These are phyloP conservation scores for Piliocolobus tephrosceles DNA, from an alignment of 2,113 vertebrate genomes.

Conservation along the genomic window DNA sequence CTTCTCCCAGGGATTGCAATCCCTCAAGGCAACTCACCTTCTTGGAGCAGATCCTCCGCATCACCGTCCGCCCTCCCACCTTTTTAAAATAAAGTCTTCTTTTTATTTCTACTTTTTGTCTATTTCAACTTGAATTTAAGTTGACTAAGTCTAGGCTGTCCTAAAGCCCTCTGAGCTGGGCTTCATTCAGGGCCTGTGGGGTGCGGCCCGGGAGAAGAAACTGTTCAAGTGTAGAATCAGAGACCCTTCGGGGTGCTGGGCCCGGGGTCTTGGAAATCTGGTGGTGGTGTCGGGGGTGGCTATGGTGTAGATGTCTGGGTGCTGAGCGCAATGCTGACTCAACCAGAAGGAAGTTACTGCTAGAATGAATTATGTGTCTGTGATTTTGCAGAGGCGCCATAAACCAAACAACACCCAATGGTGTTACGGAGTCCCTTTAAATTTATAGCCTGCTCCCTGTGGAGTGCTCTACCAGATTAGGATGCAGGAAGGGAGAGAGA, in stretches of 20 bases:
- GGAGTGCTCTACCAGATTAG: not conserved
- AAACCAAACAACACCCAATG: conserved; percentile 26
- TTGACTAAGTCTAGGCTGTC: not conserved
- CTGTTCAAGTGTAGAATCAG: accelerated
- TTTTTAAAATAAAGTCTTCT: not conserved
- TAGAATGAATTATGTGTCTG: conserved; percentile 41
- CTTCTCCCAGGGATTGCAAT: not conserved
- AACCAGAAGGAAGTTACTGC: not conserved
- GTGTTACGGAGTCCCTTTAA: conserved; percentile 2
- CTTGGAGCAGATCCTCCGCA: not conserved
- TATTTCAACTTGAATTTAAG: not conserved
- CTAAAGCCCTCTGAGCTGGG: not conserved
- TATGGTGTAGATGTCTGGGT: not conserved
- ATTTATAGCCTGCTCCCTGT: conserved; percentile 21
- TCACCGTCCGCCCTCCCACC: no score
- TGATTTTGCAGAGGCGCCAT: not conserved
- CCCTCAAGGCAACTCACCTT: not conserved
- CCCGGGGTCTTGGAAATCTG: not conserved
- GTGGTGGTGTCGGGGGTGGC: accelerated
- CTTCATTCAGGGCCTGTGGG: not conserved
- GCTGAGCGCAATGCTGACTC: not conserved
- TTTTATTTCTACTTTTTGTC: not conserved
- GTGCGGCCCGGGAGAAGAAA: not conserved
- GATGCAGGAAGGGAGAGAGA: not conserved
- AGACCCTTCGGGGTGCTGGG: accelerated